A percentile compares a stretch with the other conserved stretches of the same genome.
Evolutionary conservation across 2,888 invertebrate genomes (phyloP).

Genomic region (Hydriomena furcata): DNA sequence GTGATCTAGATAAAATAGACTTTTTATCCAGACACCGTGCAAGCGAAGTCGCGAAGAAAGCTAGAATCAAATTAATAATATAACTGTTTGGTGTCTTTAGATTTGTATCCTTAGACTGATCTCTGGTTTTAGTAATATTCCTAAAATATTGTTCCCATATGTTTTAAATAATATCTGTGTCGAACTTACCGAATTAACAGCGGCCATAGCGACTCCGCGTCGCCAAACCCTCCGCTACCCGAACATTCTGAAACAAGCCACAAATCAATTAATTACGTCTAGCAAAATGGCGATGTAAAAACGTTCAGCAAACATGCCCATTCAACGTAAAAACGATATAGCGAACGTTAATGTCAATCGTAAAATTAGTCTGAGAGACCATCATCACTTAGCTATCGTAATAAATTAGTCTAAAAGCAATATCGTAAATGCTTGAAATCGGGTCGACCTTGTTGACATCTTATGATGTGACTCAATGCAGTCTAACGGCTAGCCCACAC

Average conservation of each 20-base stretch:
- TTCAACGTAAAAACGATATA: slow-evolving; percentile 38
- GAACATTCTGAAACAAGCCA: slow-evolving; percentile 73
- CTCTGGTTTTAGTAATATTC: too few species aligned
- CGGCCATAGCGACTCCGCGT: slow-evolving; percentile 84
- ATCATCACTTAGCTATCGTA: slow-evolving; percentile 10
- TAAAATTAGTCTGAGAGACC: slow-evolving; percentile 42
- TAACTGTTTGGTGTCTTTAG: too few species aligned
- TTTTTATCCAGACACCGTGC: too few species aligned
- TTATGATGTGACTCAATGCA: slow-evolving; percentile 69
- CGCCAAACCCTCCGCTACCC: slow-evolving; percentile 52
- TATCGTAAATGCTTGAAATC: slow-evolving; percentile 65
- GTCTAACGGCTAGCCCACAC: slow-evolving; percentile 50
- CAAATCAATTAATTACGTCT: slow-evolving; percentile 36
- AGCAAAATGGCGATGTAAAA: slow-evolving; percentile 27
- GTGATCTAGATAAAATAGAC: too few species aligned
- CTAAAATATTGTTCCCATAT: too few species aligned
- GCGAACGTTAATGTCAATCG: slow-evolving; percentile 51
- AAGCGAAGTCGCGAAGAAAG: too few species aligned
- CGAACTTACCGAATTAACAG: slow-evolving; percentile 86
- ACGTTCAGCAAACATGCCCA: slow-evolving; percentile 26
- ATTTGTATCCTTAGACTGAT: too few species aligned
- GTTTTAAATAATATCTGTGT: too few species aligned
- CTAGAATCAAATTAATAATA: too few species aligned
- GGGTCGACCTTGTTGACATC: slow-evolving; percentile 72
- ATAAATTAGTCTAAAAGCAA: slow-evolving; percentile 68